Base-by-base conservation (phyloP, 1,140 invertebrate species). In the Dinothrombium tinctorium region DNA sequence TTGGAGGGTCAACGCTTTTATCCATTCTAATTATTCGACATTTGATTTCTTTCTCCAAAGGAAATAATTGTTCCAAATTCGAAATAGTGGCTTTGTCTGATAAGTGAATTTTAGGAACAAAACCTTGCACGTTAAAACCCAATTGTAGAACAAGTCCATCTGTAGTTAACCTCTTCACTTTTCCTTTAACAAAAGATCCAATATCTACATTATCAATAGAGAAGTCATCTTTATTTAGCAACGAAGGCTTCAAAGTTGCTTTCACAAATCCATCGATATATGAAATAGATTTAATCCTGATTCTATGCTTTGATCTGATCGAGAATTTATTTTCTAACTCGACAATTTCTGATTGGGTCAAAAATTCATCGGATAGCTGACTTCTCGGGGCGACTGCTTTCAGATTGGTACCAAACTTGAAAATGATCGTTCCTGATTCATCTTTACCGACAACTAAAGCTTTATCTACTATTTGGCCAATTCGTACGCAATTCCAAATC, bases 171-270 rank as follows among this genome's bases (percentile, higher is more conserved):
- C 53, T 46, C 22, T 54, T 40, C 2, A 73, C 54, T 6, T 39
- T 56, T 0, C 62, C 68, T 7, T 58, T 50, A 1, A 69, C 52
- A 26, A 62, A 33, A 19, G 67, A 56, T 0, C 71, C 71, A 1
- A 60, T 42, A 37, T 55, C 49, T 0, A 72, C 48, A 49, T 69
- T 64, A n/a, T 53, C 49, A 3, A 56, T 37, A 0, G 53, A 56
- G 31, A 68, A 64, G 45, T 57, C 49, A 35, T 62, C 62, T 33
- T 65, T 53, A 24, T 65, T 53, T 0, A 74, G 42, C 2, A 69
- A 22, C n/a, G 43, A 44, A 40, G 41, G 37, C 20, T 33, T 42
- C 15, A 48, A 21, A 26, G 47, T 42, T 22, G 51, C 38, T 31
- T 45, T 33, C 6, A 49, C 26, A 26, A 42, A 32, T 22, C 42